Evolutionary conservation across 2,888 invertebrate genomes (phyloP), one percentile per base, ranked within the genome.

Genomic region (Syrphus vitripennis): DNA sequence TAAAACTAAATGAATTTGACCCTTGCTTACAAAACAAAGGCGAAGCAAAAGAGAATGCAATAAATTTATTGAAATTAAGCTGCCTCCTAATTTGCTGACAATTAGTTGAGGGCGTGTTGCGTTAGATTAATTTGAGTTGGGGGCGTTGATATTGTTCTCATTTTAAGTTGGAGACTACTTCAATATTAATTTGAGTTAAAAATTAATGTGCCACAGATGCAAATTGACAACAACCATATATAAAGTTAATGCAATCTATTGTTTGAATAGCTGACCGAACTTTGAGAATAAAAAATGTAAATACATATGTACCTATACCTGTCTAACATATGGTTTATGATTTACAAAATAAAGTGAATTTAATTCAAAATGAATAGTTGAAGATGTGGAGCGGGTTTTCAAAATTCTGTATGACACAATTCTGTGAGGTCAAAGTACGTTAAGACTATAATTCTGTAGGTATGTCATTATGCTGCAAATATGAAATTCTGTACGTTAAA

Each of bases 21-120:
- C 42, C 29, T 29, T 19, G 6, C 12, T 34, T 59, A 4, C 19
- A 24, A 42, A 63, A 45, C 65, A 65, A 65, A 45, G 45, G 29
- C 26, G n/a, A 65, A 65, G 31, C 45, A 29, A n/a, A n/a, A n/a
- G n/a, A n/a, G 4, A 65, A 65, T 65, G 65, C 65, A 65, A 65
- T 65, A 45, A 45, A 65, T 65, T 65, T 45, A 65, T 65, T 65
- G 19, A 65, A 65, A 45, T 45, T 65, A 31, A 19, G 9, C 31
- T 65, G 0, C 14, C 65, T 45, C 19, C 29, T 65, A 65, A 65
- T 65, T 65, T 65, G 29, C 29, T 65, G 29, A 45, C 65, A 65
- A 65, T 65, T 65, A 65, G 65, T 19, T 26, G 7, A 29, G 45
- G 65, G 45, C 65, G 31, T 65, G 42, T 65, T 29, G 65, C 10